Evolutionary conservation across 1,140 invertebrate species (phyloP).

Genomic region (Drosophila quadrilineata): DNA sequence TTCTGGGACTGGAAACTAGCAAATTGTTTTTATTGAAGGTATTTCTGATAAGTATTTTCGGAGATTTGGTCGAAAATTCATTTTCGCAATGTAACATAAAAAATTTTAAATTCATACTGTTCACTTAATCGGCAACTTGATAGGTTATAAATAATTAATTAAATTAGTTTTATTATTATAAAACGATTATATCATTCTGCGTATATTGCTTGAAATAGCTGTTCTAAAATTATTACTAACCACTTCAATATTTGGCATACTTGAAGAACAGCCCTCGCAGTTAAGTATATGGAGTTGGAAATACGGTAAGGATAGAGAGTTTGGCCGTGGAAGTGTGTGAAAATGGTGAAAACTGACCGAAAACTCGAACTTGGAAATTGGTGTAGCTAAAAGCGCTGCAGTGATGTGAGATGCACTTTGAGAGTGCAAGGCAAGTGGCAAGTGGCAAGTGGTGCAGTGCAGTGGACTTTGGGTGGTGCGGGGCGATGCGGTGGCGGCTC

Average conservation of each 20-base stretch:
- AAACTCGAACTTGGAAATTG: conserved; percentile 39
- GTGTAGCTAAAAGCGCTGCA: conserved; percentile 25
- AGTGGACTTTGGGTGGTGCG: neutral
- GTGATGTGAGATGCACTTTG: conserved; percentile 45
- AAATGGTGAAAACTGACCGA: conserved; percentile 37
- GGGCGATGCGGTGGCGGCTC: conserved; percentile 7
- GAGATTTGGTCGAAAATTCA: no score
- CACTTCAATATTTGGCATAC: conserved; percentile 11
- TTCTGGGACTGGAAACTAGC: no score
- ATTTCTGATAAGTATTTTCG: no score
- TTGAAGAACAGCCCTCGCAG: conserved; percentile 30
- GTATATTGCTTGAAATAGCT: no score
- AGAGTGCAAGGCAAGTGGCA: conserved; percentile 20
- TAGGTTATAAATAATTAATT: no score
- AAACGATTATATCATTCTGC: no score
- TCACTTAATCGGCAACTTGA: no score
- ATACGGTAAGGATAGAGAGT: conserved; percentile 33
- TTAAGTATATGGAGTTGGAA: conserved; percentile 11
- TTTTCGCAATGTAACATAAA: no score
- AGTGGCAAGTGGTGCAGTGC: neutral
- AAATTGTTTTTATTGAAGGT: no score
- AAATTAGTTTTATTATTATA: no score
- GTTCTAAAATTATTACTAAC: no score
- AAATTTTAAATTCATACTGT: no score
- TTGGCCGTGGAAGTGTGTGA: conserved; percentile 30